phyloP scores from a whole-genome alignment of 37 sponge, comb jelly and placozoan species.

The Spongia lamella region DNA sequence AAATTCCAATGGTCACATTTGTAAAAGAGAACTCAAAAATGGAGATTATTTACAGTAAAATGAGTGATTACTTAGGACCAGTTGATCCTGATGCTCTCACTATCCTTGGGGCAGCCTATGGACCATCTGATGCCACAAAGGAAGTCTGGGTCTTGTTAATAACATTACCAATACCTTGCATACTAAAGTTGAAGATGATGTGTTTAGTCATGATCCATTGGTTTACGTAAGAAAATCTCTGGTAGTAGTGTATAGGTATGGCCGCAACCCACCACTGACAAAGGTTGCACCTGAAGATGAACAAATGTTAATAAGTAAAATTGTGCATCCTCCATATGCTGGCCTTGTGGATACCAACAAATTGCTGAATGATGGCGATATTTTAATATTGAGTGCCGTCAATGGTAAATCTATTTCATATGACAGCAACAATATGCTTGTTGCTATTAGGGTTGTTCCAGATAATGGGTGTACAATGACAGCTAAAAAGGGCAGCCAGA shows the following conservation, averaged over 20 bases:
- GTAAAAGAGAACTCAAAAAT: neutral
- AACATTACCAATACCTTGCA: neutral
- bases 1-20: slow-evolving; percentile 7
- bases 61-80: neutral
- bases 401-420: neutral
- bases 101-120: slow-evolving; percentile 19
- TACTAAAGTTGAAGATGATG: neutral
- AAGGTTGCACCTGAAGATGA: neutral
- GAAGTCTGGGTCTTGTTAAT: slow-evolving; percentile 2
- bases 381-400: neutral
- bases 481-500: neutral
- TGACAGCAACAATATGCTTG: neutral
- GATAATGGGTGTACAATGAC: neutral
- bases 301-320: neutral
- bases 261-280: slow-evolving; percentile 7
- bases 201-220: slow-evolving; percentile 4
- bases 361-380: neutral
- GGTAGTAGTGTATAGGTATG: slow-evolving; percentile 2
- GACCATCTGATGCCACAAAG: neutral
- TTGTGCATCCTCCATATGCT: neutral
- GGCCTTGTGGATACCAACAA: neutral
- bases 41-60: neutral
- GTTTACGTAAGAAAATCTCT: neutral
- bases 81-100: neutral
- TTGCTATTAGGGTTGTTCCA: neutral